Base-by-base conservation (phyloP, 2,797 vertebrate species). In the Paguma larvata region DNA sequence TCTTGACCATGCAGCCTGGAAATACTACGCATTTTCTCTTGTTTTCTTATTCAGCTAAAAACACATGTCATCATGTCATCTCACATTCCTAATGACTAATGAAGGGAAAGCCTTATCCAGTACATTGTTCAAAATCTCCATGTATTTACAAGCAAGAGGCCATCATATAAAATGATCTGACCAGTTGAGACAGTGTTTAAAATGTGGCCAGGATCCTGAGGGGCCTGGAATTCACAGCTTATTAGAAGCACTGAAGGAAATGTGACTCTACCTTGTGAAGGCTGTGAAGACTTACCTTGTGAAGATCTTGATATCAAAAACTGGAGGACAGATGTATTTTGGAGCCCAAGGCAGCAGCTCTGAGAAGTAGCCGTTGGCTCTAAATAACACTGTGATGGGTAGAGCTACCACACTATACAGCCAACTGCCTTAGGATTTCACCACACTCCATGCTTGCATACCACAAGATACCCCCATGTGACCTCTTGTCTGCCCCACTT, bases 11-110 rank as follows among this genome's bases (percentile, higher is more conserved):
- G 53, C 32, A 78, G 34, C 15, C 41, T 92, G 70, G 62, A 96
- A 94, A 85, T 34, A 88, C n/a, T 65, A 78, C 44, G 78, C 21
- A 21, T 92, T 96, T 91, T 83, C 32, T 93, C 56, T 63, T 78
- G 11, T 91, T 89, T 92, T 80, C 34, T 92, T 77, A 82, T 95
- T 83, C 3, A 56, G 38, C 32, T 93, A 84, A 89, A 95, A 93
- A 19, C 30, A 79, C 21, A 75, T 14, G 34, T n/a, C 95, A 63
- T 86, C 21, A 75, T 14, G 34, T n/a, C 95, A 63, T 86, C 6
- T 93, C 56, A 77, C 11, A 1, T 59, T 41, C 68, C 83, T 41
- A 89, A 25, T 65, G 73, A 15, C 67, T 85, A 87, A 90, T 70
- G 41, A 73, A 84, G 15, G 18, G 79, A 51, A 23, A 80, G 30